These are phyloP conservation scores for Phenganax stokvisi DNA, from an alignment of 92 coral and sea anemone genomes.

Conservation along the genomic window DNA sequence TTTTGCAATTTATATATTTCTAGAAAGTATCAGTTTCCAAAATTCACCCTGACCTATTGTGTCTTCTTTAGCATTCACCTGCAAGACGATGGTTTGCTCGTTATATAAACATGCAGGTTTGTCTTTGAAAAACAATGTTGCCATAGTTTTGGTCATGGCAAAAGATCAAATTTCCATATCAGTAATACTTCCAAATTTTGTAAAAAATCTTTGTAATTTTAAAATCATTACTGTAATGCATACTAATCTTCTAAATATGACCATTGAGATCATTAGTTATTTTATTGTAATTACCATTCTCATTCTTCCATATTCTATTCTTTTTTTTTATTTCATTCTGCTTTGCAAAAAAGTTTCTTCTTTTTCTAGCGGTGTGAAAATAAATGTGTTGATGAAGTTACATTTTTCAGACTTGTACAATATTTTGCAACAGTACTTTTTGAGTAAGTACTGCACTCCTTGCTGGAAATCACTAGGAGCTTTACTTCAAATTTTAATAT, in stretches of 20 bases:
- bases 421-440: conserved; percentile 94
- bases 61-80: conserved; percentile 22
- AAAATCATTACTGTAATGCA: too few species aligned
- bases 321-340: background rate
- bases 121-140: background rate
- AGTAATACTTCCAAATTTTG: too few species aligned
- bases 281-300: too few species aligned
- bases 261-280: too few species aligned
- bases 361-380: conserved; percentile 66
- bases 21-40: background rate
- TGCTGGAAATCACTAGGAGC: background rate
- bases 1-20: background rate
- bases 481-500: background rate
- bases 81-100: conserved; percentile 40
- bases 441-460: conserved; percentile 67
- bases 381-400: conserved; percentile 86
- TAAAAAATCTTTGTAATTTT: too few species aligned
- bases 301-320: too few species aligned
- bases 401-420: conserved; percentile 83
- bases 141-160: too few species aligned
- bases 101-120: conserved; percentile 39
- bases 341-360: background rate
- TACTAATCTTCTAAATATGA: too few species aligned
- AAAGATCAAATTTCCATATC: too few species aligned
- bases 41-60: conserved; percentile 12